A percentile compares a stretch with the other conserved stretches of the same genome.
Evolutionary conservation across 1,140 invertebrate genomes (phyloP).

Genomic region (Oryctes rhinoceros): DNA sequence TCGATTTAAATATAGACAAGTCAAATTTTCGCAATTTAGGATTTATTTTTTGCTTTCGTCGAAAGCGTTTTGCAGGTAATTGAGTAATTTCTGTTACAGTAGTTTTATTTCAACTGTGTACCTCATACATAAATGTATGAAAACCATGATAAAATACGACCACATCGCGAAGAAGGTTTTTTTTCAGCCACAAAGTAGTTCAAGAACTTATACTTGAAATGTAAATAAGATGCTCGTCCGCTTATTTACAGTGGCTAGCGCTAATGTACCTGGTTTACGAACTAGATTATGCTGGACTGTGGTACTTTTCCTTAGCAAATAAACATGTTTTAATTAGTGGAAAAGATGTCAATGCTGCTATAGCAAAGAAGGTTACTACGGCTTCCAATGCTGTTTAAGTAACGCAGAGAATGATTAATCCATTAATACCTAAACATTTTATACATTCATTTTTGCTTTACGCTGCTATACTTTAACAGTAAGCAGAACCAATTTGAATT

Average conservation of each 20-base stretch:
- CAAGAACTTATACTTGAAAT: conserved; percentile 1
- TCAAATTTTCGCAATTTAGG: background rate
- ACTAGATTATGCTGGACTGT: background rate
- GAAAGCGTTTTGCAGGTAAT: background rate
- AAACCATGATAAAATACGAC: background rate
- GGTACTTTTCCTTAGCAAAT: background rate
- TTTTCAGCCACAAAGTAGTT: conserved; percentile 18
- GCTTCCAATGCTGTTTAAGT: too few relatives aligned
- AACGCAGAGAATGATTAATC: too few relatives aligned
- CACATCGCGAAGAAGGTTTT: background rate
- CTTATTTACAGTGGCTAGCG: background rate
- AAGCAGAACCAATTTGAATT: too few relatives aligned
- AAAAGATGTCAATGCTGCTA: too few relatives aligned
- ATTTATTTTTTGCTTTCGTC: background rate
- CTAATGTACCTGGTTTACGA: background rate
- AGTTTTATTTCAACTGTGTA: background rate
- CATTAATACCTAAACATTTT: too few relatives aligned
- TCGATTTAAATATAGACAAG: background rate
- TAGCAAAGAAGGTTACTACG: too few relatives aligned
- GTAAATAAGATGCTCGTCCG: background rate
- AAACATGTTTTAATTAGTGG: too few relatives aligned
- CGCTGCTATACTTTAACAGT: too few relatives aligned
- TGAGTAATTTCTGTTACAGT: background rate
- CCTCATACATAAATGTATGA: background rate
- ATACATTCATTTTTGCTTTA: too few relatives aligned